phyloP scores from a whole-genome alignment of 1,140 invertebrate species.

The Cecropterus lyciades region DNA sequence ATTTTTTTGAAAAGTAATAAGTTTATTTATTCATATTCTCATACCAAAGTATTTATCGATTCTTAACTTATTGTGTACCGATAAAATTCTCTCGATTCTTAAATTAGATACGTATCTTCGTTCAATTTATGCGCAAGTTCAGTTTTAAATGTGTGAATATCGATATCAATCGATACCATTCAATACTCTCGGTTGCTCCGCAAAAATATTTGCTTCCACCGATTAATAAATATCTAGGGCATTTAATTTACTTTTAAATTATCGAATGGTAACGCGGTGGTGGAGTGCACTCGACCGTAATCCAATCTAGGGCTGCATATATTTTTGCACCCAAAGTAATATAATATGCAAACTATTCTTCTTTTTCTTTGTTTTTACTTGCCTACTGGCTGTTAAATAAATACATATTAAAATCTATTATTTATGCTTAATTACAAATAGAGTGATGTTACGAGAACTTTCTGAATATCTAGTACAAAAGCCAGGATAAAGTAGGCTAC shows the following conservation, averaged over 20 bases:
- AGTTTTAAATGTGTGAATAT: background rate
- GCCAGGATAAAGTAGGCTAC: too few relatives aligned
- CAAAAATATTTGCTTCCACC: constrained; percentile 8
- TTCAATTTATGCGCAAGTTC: background rate
- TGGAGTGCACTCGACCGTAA: constrained; percentile 29
- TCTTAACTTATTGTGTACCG: background rate
- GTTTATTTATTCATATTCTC: too few relatives aligned
- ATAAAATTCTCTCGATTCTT: background rate
- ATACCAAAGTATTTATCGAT: too few relatives aligned
- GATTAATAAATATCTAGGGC: constrained; percentile 26
- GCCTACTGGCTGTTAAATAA: too few relatives aligned
- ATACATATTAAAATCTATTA: too few relatives aligned
- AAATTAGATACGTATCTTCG: constrained; percentile 3
- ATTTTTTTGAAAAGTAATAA: too few relatives aligned
- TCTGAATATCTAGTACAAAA: too few relatives aligned
- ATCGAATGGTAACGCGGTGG: constrained; percentile 27
- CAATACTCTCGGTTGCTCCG: background rate
- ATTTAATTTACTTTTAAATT: constrained; percentile 32
- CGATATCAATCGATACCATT: background rate
- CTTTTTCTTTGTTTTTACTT: too few relatives aligned
- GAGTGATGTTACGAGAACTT: too few relatives aligned
- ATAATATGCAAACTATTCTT: too few relatives aligned
- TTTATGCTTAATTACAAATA: too few relatives aligned
- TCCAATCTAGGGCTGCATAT: constrained; percentile 12
- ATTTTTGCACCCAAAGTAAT: background rate